These are phyloP conservation scores for Nephrotoma flavescens DNA, from an alignment of 2,888 invertebrate genomes.

Conservation along the genomic window DNA sequence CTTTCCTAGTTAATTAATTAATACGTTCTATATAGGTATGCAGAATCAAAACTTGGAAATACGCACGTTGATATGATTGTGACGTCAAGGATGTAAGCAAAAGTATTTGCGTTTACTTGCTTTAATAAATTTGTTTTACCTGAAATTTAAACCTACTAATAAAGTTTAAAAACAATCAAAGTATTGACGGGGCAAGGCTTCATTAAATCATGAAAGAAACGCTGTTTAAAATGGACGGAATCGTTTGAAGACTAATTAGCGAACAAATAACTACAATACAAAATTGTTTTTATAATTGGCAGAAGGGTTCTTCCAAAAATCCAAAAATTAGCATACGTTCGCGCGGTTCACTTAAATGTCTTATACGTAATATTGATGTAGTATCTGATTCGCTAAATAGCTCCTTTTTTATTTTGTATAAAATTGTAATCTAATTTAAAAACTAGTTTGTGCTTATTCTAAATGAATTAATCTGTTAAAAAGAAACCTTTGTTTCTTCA, in stretches of 20 bases:
- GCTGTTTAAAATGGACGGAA: not conserved
- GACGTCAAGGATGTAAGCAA: not conserved
- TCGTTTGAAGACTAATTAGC: not conserved
- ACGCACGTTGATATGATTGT: not conserved
- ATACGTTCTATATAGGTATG: not conserved
- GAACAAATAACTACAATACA: no score
- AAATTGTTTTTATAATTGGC: not conserved
- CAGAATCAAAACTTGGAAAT: not conserved
- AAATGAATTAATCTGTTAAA: not conserved
- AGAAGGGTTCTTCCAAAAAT: not conserved
- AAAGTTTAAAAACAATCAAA: no score
- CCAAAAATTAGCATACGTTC: no score
- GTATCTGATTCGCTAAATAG: not conserved
- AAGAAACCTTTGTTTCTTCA: not conserved
- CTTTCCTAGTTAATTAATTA: not conserved
- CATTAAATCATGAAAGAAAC: not conserved
- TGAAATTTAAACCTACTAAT: not conserved
- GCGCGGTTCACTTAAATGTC: no score
- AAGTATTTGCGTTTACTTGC: not conserved
- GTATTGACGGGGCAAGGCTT: no score
- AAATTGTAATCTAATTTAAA: not conserved
- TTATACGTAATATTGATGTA: no score
- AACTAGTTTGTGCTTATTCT: not conserved
- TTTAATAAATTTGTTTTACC: no score
- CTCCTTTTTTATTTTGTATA: not conserved